Conservation (phyloP, 2,797 vertebrate genomes). For the Smutsia gigantea region DNA sequence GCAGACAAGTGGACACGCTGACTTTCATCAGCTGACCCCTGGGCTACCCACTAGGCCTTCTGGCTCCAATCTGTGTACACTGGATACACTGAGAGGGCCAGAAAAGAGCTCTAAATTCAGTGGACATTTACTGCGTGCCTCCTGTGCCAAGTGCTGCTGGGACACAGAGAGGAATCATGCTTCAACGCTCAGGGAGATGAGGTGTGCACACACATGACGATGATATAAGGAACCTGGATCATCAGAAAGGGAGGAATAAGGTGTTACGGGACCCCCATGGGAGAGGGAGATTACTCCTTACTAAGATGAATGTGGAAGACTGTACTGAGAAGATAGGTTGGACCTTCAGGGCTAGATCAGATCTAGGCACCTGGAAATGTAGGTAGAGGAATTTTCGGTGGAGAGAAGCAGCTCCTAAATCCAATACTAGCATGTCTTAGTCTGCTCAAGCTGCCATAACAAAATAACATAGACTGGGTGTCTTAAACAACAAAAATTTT, state of each 20-base stretch:
- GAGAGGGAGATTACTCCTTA: not conserved
- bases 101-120: not conserved
- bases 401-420: not conserved
- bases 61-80: not conserved
- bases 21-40: not conserved
- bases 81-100: too few species aligned
- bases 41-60: not conserved
- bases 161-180: not conserved
- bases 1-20: not conserved
- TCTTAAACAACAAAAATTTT: not conserved
- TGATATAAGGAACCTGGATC: not conserved
- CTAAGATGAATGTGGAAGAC: not conserved
- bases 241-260: not conserved
- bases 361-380: not conserved
- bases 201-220: not conserved
- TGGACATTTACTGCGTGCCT: not conserved
- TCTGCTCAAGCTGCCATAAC: not conserved
- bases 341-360: not conserved
- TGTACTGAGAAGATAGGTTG: not conserved
- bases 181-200: not conserved
- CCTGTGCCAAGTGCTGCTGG: not conserved
- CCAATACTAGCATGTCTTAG: not conserved
- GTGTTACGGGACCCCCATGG: not conserved
- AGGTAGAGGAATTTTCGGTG: not conserved
- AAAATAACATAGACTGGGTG: too few species aligned